Base-by-base conservation (phyloP, 2,888 invertebrate genomes). In the Hirtodrosophila histrioides region DNA sequence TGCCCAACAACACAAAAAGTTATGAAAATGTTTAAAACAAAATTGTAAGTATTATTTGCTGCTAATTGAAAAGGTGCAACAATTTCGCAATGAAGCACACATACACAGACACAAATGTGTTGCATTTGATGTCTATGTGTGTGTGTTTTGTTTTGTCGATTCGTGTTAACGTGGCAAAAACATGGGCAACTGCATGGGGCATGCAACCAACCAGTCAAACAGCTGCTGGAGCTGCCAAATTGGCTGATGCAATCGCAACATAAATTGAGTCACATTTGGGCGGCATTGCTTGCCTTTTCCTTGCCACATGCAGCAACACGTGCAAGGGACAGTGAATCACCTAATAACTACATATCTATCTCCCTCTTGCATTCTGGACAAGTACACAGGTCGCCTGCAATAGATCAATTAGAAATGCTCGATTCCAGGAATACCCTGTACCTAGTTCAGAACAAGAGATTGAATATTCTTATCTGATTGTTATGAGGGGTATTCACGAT, bases 21-120 rank as follows among this genome's bases (percentile, higher is more conserved):
- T 78, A 80, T 84, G 67, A 89, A 89, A 88, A 90, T 92, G 89
- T 85, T 82, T 78, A 79, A 75, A 60, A 89, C 84, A 81, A 69
- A 73, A 85, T 57, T 72, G 90, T 90, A 77, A 90, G 90, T 90
- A 86, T 12, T n/a, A n/a, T n/a, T n/a, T 43, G 31, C 41, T 1
- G 29, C 9, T 8, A 9, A 31, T 4, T 4, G 8, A 51, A 51
- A 37, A 8, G 12, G 27, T 46, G 43, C 50, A 55, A 12, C 29
- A 45, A 70, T 85, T 84, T 84, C 66, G 68, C 79, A 77, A 75
- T 69, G 45, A 29, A 51, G 53, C 37, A 55, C 5, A 33, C 55
- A 35, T 43, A 41, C 23, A 43, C 23, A 43, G 11, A 12, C 31
- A 27, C 39, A 51, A 49, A 27, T 23, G 10, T 24, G 50, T 50